Evolutionary conservation across 2,113 vertebrate species (phyloP).

Genomic region (Setophaga petechia): DNA sequence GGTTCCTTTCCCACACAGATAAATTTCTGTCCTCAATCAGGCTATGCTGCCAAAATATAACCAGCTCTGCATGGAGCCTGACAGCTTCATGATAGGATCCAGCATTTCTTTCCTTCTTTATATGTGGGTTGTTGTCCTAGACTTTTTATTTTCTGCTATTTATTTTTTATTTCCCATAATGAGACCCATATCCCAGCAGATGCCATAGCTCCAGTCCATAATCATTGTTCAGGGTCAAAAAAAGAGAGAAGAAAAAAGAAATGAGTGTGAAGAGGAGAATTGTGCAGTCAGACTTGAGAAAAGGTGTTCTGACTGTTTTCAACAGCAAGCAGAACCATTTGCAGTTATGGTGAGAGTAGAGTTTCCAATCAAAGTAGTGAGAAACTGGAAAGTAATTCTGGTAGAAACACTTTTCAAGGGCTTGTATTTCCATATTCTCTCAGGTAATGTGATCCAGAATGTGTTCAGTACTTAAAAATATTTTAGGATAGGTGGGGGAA

Average conservation of each 20-base stretch:
- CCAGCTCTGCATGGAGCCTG: not conserved
- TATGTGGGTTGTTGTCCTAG: not conserved
- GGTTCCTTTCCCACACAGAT: not conserved
- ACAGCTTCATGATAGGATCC: not conserved
- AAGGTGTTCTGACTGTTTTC: not conserved
- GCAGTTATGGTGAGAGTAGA: not conserved
- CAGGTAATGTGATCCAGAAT: not conserved
- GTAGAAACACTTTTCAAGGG: not conserved
- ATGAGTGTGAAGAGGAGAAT: not conserved
- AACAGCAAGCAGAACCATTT: not conserved
- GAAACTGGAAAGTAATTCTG: not conserved
- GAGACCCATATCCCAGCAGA: not conserved
- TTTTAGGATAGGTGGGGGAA: not conserved
- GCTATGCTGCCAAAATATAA: not conserved
- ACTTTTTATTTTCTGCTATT: not conserved
- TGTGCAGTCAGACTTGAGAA: not conserved
- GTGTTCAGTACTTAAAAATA: not conserved
- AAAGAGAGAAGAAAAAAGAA: not conserved
- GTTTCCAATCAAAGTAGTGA: not conserved
- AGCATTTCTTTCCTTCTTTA: not conserved
- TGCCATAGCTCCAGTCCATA: not conserved
- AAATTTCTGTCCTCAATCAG: not conserved
- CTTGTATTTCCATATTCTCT: not conserved
- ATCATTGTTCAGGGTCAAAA: not conserved
- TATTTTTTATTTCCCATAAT: not conserved